These are phyloP conservation scores for Orthonychiurus folsomi DNA, from an alignment of 2,888 invertebrate genomes.

Conservation along the genomic window DNA sequence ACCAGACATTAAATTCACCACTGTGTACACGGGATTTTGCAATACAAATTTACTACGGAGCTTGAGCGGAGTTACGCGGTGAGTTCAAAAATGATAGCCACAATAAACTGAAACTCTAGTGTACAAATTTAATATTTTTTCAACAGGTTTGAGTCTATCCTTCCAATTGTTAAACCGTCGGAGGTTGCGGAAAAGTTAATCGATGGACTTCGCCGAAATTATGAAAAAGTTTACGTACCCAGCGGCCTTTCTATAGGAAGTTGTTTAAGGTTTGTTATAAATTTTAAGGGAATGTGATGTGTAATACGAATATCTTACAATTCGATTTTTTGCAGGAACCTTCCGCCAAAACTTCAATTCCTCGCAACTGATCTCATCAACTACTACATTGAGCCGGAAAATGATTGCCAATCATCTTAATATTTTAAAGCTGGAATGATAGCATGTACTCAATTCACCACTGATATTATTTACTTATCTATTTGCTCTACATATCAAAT, in stretches of 20 bases:
- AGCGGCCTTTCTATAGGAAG: too few relatives aligned
- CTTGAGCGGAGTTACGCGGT: conserved; percentile 46
- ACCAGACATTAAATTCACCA: conserved; percentile 52
- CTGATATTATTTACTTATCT: too few relatives aligned
- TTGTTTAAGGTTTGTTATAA: too few relatives aligned
- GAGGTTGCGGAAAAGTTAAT: conserved; percentile 54
- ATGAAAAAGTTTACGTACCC: conserved; percentile 51
- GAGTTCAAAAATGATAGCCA: not conserved
- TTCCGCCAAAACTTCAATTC: not conserved
- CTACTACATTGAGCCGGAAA: not conserved
- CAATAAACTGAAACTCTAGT: not conserved
- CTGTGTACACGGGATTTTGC: conserved; percentile 57
- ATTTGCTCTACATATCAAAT: too few relatives aligned
- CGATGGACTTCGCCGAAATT: conserved; percentile 55
- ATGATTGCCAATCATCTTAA: too few relatives aligned
- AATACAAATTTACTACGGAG: conserved; percentile 50
- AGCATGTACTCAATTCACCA: too few relatives aligned
- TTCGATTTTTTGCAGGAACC: not conserved
- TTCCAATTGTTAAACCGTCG: conserved; percentile 54
- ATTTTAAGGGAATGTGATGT: too few relatives aligned
- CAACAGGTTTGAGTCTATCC: not conserved
- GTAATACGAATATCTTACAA: too few relatives aligned
- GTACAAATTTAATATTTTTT: conserved; percentile 3
- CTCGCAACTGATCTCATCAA: not conserved
- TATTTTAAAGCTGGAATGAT: too few relatives aligned